Evolutionary conservation across 2,797 vertebrate species (phyloP).

Genomic region (Thunnus albacares): DNA sequence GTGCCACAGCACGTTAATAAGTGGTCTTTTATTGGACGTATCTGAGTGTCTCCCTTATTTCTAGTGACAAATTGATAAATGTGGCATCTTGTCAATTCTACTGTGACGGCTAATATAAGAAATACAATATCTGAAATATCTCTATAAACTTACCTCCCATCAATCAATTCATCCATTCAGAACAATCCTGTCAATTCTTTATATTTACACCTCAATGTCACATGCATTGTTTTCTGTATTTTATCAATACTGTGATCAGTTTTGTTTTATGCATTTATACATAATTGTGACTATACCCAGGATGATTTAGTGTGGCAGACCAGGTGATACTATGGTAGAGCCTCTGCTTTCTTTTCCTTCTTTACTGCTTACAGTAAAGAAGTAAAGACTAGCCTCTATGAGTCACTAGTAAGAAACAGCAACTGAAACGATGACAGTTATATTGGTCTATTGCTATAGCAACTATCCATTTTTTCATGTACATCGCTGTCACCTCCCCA

Average conservation of each 20-base stretch:
- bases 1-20: constrained; percentile 24
- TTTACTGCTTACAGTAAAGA: not conserved
- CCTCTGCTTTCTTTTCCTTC: not conserved
- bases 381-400: not conserved
- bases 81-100: not conserved
- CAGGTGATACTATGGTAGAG: not conserved
- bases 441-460: constrained; percentile 19
- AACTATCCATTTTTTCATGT: not conserved
- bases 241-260: not conserved
- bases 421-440: not conserved
- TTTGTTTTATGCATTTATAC: not conserved
- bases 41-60: not conserved
- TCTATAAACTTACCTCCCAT: not conserved
- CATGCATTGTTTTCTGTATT: not conserved
- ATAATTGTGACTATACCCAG: not conserved
- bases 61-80: constrained; percentile 24
- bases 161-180: not conserved
- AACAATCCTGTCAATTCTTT: not conserved
- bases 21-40: not conserved
- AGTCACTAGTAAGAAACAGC: not conserved
- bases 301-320: not conserved
- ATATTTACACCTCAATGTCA: not conserved
- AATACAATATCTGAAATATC: not conserved
- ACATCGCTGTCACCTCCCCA: not conserved
- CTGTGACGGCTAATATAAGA: not conserved